Evolutionary conservation across 2,797 vertebrate species (phyloP), one percentile per base, ranked within the genome.

Genomic region (Morelia viridis): DNA sequence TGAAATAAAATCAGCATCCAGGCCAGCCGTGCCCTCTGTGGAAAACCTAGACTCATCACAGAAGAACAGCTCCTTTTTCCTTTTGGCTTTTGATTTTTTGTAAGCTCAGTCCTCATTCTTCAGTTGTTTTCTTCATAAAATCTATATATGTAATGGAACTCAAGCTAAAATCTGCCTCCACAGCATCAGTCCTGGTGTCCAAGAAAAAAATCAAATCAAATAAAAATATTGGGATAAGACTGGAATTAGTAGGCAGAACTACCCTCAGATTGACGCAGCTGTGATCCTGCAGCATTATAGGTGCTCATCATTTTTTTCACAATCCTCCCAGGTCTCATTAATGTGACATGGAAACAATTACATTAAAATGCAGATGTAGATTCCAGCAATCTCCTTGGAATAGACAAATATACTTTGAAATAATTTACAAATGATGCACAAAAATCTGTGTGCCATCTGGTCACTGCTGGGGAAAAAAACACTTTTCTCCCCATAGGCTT

Each of bases 301-400:
- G 96, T 97, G 96, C 96, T 97, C 93, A 80, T 96, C 92, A 83
- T 94, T 93, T 93, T 9, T 94, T 95, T 96, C 95, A 94, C 94
- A 96, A 96, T 89, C 94, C 96, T 97, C 97, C 96, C 96, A 97
- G 96, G 96, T 93, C 95, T 97, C 95, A 94, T 96, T 97, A 95
- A 94, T 94, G 95, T 96, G 97, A 97, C 97, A 98, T 98, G 98
- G 98, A 98, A 98, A 97, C 98, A 97, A 98, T 98, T 98, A 98
- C 95, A 96, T 96, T 97, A 97, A 98, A 98, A 98, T 97, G 97
- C 97, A 98, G 97, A 98, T 98, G 98, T 97, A 98, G 97, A 98
- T 98, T 98, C 98, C 98, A 98, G 97, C 97, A 97, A 98, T 98
- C 98, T 98, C 98, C 97, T 98, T 97, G 98, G 98, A 98, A 98